phyloP scores from a whole-genome alignment of 2,113 vertebrate genomes.

The Rhinogobius similis region DNA sequence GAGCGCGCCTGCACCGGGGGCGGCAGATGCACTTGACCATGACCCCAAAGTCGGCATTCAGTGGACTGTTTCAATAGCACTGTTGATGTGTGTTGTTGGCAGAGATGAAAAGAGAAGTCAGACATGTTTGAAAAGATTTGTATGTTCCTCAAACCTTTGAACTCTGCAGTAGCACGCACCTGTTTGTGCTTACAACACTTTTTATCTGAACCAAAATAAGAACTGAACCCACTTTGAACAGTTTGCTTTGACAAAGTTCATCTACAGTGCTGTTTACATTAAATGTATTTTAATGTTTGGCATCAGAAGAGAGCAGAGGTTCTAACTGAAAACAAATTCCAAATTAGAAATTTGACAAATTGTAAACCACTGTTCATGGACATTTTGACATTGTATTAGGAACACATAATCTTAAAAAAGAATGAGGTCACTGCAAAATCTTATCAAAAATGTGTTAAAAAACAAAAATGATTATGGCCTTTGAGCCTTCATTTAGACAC shows the following conservation, averaged over 20 bases:
- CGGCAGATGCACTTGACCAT: slow-evolving; percentile 31
- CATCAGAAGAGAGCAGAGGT: not conserved
- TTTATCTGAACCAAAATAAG: not conserved
- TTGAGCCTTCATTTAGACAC: not conserved
- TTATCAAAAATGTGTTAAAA: not conserved
- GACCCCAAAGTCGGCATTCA: slow-evolving; percentile 36
- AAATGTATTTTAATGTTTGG: not conserved
- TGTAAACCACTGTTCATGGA: not conserved
- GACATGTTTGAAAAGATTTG: slow-evolving; percentile 39
- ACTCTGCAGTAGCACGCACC: slow-evolving; percentile 2
- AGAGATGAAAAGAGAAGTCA: slow-evolving; percentile 53
- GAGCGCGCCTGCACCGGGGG: not conserved
- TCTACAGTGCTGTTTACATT: not conserved
- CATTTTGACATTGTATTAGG: not conserved
- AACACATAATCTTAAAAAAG: not conserved
- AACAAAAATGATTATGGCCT: not conserved
- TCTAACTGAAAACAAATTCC: not conserved
- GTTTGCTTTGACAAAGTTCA: slow-evolving; percentile 1
- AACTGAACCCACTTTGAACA: slow-evolving; percentile 5
- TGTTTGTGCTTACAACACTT: not conserved
- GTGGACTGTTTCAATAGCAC: slow-evolving; percentile 26
- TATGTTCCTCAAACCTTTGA: slow-evolving; percentile 42
- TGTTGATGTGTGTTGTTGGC: slow-evolving; percentile 17
- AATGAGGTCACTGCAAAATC: not conserved
- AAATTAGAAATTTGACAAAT: not conserved